A percentile compares a stretch with the other conserved stretches of the same genome.
These are phyloP conservation scores for Myotis lucifugus DNA, from an alignment of 2,113 vertebrate genomes.

Conservation along the genomic window DNA sequence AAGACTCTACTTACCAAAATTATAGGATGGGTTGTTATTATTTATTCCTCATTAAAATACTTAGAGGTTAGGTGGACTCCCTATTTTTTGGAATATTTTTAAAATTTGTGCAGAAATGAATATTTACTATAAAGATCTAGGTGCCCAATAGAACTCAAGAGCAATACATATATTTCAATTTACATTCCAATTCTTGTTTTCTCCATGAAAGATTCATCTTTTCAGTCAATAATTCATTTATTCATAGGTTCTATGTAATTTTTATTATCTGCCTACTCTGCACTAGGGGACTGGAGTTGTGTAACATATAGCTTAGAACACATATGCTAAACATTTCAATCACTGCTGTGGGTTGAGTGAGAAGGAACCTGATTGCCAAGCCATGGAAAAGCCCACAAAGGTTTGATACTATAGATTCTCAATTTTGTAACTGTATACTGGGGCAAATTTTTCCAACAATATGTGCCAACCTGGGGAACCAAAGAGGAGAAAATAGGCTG, in stretches of 20 bases:
- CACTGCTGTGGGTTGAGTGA: not conserved
- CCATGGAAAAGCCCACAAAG: not conserved
- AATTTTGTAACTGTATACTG: not conserved
- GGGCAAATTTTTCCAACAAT: not conserved
- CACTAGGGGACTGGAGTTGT: not conserved
- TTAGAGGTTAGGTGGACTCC: not conserved
- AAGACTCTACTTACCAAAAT: constrained; percentile 11
- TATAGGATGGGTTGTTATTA: not conserved
- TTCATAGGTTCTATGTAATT: not conserved
- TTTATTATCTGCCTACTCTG: not conserved
- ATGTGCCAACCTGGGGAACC: not conserved
- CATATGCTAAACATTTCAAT: not conserved
- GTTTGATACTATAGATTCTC: not conserved
- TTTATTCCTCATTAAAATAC: not conserved
- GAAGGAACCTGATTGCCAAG: not conserved
- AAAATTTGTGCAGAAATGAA: constrained; percentile 5
- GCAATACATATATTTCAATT: not conserved
- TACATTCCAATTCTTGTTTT: not conserved
- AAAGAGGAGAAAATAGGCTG: not conserved
- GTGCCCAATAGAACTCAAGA: not conserved
- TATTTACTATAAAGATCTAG: not conserved
- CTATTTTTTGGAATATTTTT: not conserved
- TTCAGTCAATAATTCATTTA: not conserved
- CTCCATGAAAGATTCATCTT: not conserved
- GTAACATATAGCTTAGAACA: not conserved